Evolutionary conservation across 1,140 invertebrate species (phyloP).

Genomic region (Drosophila nigrodunni): DNA sequence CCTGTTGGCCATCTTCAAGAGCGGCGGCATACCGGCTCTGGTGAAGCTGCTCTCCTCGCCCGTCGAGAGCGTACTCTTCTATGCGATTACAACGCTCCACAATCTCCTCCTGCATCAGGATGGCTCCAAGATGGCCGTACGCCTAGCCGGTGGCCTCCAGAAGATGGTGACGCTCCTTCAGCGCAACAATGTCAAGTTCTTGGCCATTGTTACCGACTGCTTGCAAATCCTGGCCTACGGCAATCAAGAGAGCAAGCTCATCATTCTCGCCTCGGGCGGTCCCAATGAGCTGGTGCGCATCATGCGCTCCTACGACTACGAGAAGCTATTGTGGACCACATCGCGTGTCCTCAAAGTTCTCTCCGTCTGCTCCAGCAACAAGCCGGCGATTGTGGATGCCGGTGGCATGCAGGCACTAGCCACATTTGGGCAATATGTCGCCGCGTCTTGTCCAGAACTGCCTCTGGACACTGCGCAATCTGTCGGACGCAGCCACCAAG

Average conservation of each 20-base stretch:
- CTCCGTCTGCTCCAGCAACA: conserved; percentile 98
- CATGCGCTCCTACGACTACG: conserved; percentile 98
- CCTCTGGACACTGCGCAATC: conserved; percentile 98
- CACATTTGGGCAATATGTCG: conserved; percentile 96
- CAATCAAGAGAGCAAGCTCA: conserved; percentile 99
- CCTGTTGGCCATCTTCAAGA: conserved; percentile 98
- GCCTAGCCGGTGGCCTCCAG: conserved; percentile 97
- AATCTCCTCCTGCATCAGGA: conserved; percentile 99
- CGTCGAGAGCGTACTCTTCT: conserved; percentile 98
- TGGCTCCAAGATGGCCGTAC: conserved; percentile 98
- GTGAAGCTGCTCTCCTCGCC: conserved; percentile 98
- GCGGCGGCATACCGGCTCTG: conserved; percentile 98
- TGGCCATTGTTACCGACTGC: conserved; percentile 99
- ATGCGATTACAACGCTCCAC: conserved; percentile 99
- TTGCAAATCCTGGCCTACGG: conserved; percentile 99
- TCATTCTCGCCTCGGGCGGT: conserved; percentile 98
- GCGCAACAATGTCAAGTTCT: conserved; percentile 98
- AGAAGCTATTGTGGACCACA: conserved; percentile 99
- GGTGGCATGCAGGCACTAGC: conserved; percentile 99
- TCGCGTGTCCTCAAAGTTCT: conserved; percentile 98
- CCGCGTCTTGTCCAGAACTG: conserved; percentile 98
- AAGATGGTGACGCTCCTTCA: conserved; percentile 99
- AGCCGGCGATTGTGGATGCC: conserved; percentile 98
- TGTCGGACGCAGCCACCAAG: conserved; percentile 99
- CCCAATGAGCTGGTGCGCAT: conserved; percentile 98